Evolutionary conservation across 2,797 vertebrate species (phyloP).

Genomic region (Diglossa cyanea): DNA sequence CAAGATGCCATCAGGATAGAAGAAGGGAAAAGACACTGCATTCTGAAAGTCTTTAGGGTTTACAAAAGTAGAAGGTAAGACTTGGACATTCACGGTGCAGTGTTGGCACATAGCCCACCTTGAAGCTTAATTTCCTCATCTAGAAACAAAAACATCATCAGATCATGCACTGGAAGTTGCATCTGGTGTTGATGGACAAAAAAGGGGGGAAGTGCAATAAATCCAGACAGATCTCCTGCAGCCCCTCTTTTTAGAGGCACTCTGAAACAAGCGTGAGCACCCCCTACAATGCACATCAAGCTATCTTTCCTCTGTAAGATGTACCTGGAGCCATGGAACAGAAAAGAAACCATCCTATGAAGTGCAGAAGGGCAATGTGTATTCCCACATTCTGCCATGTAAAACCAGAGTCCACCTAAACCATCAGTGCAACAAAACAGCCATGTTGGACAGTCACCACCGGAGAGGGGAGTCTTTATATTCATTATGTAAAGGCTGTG

Average conservation of each 20-base stretch:
- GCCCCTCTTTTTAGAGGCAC: background rate
- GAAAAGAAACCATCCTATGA: background rate
- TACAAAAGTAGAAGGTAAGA: background rate
- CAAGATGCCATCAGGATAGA: background rate
- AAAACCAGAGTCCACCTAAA: background rate
- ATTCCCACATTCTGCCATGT: background rate
- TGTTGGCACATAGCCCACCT: background rate
- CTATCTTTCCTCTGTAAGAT: background rate
- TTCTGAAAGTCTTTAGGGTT: background rate
- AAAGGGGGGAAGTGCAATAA: background rate
- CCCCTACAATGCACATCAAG: background rate
- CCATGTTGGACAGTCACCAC: fast-evolving
- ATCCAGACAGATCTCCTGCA: background rate
- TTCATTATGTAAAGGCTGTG: background rate
- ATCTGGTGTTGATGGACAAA: background rate
- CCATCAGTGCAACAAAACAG: background rate
- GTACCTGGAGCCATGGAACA: fast-evolving
- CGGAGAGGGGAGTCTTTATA: background rate
- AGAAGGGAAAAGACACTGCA: background rate
- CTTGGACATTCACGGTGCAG: background rate
- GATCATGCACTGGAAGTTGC: background rate
- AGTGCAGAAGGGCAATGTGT: fast-evolving
- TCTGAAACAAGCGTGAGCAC: no score
- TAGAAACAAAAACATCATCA: background rate
- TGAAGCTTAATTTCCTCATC: background rate